A percentile compares a stretch with the other conserved stretches of the same genome.
Evolutionary conservation across 2,888 invertebrate species (phyloP).

Genomic region (Xestia ashworthii): DNA sequence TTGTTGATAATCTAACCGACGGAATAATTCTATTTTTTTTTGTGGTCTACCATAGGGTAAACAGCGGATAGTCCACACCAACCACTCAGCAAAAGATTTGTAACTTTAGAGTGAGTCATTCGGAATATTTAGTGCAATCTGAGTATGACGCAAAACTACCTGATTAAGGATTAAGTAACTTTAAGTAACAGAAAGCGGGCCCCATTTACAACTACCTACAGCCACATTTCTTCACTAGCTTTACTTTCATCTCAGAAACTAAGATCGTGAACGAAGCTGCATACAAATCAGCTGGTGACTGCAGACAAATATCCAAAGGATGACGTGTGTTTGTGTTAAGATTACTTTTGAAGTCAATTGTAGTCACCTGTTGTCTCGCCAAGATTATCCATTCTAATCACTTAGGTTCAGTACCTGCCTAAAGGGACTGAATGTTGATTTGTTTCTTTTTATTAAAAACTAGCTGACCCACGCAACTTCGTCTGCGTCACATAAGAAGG

Average conservation of each 20-base stretch:
- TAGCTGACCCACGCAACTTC: too few species aligned
- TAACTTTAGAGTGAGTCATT: not conserved
- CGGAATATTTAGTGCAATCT: not conserved
- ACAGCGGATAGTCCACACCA: too few species aligned
- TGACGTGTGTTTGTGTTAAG: not conserved
- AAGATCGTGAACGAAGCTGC: not conserved
- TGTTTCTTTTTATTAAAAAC: too few species aligned
- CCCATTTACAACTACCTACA: not conserved
- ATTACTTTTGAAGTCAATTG: not conserved
- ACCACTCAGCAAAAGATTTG: too few species aligned
- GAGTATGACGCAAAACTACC: not conserved
- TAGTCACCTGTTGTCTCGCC: not conserved
- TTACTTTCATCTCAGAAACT: constrained; percentile 16
- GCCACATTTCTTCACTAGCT: not conserved
- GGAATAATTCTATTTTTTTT: too few species aligned
- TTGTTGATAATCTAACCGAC: too few species aligned
- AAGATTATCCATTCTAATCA: not conserved
- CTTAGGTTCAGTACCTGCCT: not conserved
- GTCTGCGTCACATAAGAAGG: too few species aligned
- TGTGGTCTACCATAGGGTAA: too few species aligned
- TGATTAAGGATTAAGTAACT: not conserved
- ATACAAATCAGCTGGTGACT: constrained; percentile 8
- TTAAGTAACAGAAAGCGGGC: not conserved
- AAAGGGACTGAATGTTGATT: too few species aligned
- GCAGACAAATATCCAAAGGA: constrained; percentile 12